These are phyloP conservation scores for Brevimyrus niger DNA, from an alignment of 2,113 vertebrate genomes.

Conservation along the genomic window DNA sequence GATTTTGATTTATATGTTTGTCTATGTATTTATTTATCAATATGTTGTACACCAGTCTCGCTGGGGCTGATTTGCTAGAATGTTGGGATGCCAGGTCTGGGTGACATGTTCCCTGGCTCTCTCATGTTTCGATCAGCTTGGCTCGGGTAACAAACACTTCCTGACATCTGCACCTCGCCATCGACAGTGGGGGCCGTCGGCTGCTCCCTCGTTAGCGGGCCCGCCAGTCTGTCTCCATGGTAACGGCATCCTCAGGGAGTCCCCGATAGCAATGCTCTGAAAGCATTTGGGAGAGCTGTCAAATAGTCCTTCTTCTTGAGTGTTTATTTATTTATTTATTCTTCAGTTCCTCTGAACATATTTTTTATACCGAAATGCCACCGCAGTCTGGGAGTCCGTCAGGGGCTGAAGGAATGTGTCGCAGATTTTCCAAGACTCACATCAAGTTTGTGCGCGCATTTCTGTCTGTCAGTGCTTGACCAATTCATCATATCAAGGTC, in stretches of 20 bases:
- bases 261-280: constrained; percentile 45
- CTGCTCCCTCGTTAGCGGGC: constrained; percentile 42
- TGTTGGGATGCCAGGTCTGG: background rate
- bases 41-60: background rate
- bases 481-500: background rate
- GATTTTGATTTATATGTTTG: background rate
- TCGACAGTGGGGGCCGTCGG: constrained; percentile 22
- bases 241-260: constrained; percentile 50
- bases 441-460: background rate
- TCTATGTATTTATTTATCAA: background rate
- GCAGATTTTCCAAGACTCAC: background rate
- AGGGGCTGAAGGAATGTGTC: background rate
- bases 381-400: background rate
- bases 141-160: constrained; percentile 20
- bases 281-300: constrained; percentile 43
- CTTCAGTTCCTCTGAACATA: background rate
- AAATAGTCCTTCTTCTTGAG: constrained; percentile 19
- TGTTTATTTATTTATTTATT: constrained; percentile 5
- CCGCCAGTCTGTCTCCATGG: constrained; percentile 54
- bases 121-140: constrained; percentile 7
- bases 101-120: background rate
- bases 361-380: constrained; percentile 13
- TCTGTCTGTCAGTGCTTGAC: constrained; percentile 10
- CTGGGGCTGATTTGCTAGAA: background rate
- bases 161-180: constrained; percentile 34